Base-by-base conservation (phyloP, 2,113 vertebrate genomes). In the Gavialis gangeticus region DNA sequence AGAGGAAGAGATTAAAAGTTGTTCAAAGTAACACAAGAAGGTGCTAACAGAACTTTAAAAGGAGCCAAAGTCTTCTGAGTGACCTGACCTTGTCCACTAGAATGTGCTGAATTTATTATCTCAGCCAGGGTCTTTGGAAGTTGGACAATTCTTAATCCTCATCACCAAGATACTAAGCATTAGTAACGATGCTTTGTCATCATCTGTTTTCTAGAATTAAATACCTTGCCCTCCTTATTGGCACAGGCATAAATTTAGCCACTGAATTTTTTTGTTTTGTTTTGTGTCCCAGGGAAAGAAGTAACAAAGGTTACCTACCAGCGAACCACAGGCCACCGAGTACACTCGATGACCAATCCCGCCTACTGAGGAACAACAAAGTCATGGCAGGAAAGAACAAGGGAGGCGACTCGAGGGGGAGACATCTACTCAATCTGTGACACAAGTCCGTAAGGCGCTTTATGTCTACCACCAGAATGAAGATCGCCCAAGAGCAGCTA, bases 171-270 rank as follows among this genome's bases (percentile, higher is more conserved):
- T 82, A 46, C 46, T 46, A 46, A 46, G 46, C 46, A 46, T 46
- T 46, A 46, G 46, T 46, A 46, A 46, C 9, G 46, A 46, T 46
- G 46, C 46, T 46, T 46, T 46, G 46, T 46, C 46, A 46, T 46
- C 46, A 46, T 46, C 46, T 46, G 7, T 73, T 46, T 73, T 18
- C 6, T 46, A 73, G 12, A 34, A 7, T 73, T 22, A 37, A 73
- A 46, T 46, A 11, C 30, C 30, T 86, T 0, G 0, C 4, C 34
- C 28, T 76, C 13, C 8, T 87, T 87, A 34, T 56, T 12, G 1
- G 82, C 19, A 76, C 2, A 18, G 55, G 1, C 25, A 12, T 18
- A 4, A 92, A 60, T 1, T 5, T 85, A 76, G 79, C 73, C 0
- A 58, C 21, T 82, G n/a, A 25, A 25, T 67, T 69, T 73, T 2